These are phyloP conservation scores for Alviniconcha strummeri DNA, from an alignment of 2,888 invertebrate genomes.

Conservation along the genomic window DNA sequence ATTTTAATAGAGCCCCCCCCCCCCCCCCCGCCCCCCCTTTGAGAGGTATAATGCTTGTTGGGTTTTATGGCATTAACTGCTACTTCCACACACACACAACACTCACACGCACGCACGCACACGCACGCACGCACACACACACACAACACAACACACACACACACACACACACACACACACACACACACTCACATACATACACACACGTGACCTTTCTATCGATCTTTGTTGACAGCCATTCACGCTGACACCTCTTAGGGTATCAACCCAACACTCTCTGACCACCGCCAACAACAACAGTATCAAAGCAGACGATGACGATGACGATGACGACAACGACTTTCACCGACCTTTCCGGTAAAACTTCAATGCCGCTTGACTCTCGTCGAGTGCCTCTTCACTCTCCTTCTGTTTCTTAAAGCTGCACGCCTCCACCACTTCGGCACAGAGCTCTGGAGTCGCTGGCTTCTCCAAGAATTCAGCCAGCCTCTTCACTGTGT, in stretches of 20 bases:
- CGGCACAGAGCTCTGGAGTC: not conserved
- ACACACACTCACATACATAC: not conserved
- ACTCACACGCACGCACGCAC: not conserved
- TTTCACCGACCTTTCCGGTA: conserved; percentile 10
- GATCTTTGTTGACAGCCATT: not conserved
- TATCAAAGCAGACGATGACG: not conserved
- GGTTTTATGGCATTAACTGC: no score
- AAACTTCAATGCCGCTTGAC: not conserved
- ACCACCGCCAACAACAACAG: not conserved
- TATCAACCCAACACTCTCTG: not conserved
- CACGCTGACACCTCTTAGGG: not conserved
- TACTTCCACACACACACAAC: not conserved
- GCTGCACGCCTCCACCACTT: conserved; percentile 18
- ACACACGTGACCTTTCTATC: not conserved
- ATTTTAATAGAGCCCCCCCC: no score
- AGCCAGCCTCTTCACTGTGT: conserved; percentile 5
- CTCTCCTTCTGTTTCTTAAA: conserved; percentile 17
- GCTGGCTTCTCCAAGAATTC: conserved; percentile 14
- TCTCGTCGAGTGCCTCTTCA: not conserved
- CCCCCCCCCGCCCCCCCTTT: not conserved
- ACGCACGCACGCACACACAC: not conserved
- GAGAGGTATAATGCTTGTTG: not conserved
- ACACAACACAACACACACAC: not conserved
- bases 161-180: conserved; percentile 20
- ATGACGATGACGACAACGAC: not conserved